Percentiles rank a stretch among this genome's conserved stretches.
phyloP scores from a whole-genome alignment of 2,113 vertebrate species.

The Baryphthengus martii region DNA sequence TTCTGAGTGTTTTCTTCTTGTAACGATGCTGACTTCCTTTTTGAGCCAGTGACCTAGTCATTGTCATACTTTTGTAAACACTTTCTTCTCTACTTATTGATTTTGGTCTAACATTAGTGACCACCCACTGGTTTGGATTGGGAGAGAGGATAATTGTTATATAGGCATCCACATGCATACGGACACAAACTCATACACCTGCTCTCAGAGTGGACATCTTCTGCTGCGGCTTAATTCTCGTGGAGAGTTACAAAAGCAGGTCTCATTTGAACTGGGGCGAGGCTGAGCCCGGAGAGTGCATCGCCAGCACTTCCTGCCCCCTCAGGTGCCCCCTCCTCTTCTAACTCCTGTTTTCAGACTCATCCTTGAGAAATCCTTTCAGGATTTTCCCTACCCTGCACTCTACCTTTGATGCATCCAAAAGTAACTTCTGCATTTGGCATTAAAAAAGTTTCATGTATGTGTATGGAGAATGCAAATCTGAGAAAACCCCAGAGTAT shows the following conservation, averaged over 20 bases:
- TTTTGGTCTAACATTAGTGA: constrained; percentile 25
- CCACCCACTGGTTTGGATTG: constrained; percentile 16
- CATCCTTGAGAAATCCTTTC: background rate
- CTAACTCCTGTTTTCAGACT: background rate
- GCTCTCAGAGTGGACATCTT: background rate
- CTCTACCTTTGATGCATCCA: background rate
- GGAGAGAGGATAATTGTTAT: constrained; percentile 35
- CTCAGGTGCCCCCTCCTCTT: background rate
- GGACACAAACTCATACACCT: background rate
- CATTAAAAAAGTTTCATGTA: background rate
- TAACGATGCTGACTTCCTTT: constrained; percentile 30
- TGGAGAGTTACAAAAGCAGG: background rate
- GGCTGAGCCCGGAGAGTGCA: background rate
- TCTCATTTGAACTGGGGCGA: background rate
- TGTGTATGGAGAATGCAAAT: background rate
- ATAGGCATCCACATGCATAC: background rate
- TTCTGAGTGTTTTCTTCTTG: constrained; percentile 31
- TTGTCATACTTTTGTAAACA: constrained; percentile 53
- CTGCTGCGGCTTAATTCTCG: background rate
- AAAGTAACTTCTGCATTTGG: background rate
- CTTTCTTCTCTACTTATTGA: constrained; percentile 51
- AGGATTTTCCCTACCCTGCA: background rate
- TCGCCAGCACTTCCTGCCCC: background rate
- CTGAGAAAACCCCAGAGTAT: background rate
- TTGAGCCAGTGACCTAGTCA: constrained; percentile 14